Base-by-base conservation (phyloP, 2,797 vertebrate species). In the Gadopsis marmoratus region DNA sequence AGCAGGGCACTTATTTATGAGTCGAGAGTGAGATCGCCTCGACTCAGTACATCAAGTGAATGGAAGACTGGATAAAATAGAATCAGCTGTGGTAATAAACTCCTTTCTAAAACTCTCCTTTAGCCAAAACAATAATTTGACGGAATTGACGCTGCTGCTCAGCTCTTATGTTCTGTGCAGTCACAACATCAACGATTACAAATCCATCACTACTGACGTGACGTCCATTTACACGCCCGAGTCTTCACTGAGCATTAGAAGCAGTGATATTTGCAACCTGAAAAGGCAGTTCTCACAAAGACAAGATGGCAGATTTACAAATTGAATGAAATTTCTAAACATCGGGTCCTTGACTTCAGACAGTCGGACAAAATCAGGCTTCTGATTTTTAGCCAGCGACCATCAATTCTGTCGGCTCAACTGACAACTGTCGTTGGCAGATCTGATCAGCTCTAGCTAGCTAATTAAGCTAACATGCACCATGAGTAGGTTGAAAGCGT, bases 1-100 rank as follows among this genome's bases (percentile, higher is more conserved):
- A 62, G 4, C 63, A 71, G 69, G 71, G 17, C 48, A 73, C 31
- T 14, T 50, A 21, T 26, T 60, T 65, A 6, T 33, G 43, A 65
- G 7, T 60, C 29, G 17, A 35, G n/a, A 74, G 21, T 65, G 10
- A 59, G 19, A 17, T 71, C 4, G 13, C 63, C 16, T 76, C 16
- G 14, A 55, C 26, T 50, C 9, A 33, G 33, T 26, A 33, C 64
- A 54, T 69, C 58, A 62, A 21, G 3, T 39, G 9, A 23, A 47
- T 48, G 2, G 35, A 39, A 48, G 56, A 48, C 14, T 14, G 7
- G 17, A 45, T 16, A 14, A 64, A 45, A 45, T 21, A 4, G 41
- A 53, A 37, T 37, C 61, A 41, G 0, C 23, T 4, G 11, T 48
- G 48, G 50, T 54, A 26, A 76, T 51, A 8, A 79, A 14, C 29